Evolutionary conservation across 2,797 vertebrate genomes (phyloP).

Genomic region (Yasuhikotakia modesta): DNA sequence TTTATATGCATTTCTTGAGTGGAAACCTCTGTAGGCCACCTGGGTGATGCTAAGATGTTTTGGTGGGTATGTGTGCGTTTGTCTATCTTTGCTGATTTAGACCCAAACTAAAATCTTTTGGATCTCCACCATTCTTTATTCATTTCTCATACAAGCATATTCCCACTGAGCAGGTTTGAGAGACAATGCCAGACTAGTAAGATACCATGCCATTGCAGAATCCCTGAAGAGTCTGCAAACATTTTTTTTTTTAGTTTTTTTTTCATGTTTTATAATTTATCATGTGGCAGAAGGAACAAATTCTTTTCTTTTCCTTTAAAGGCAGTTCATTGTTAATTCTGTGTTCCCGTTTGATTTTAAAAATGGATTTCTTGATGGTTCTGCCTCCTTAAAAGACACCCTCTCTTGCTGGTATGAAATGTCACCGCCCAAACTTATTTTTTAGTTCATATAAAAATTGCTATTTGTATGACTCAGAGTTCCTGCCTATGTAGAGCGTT

Average conservation of each 20-base stretch:
- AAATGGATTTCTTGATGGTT: background rate
- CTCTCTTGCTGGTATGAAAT: background rate
- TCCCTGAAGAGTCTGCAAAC: background rate
- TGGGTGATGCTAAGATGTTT: background rate
- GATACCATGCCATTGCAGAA: background rate
- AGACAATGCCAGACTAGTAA: conserved; percentile 18
- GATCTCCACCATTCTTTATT: background rate
- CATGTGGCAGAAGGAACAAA: background rate
- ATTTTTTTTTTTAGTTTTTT: background rate
- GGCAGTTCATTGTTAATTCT: background rate
- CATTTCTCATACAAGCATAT: conserved; percentile 16
- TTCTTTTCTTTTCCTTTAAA: background rate
- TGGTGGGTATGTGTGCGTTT: conserved; percentile 2
- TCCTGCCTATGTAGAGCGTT: background rate
- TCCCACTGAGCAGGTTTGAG: background rate
- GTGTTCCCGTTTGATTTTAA: background rate
- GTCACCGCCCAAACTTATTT: no score
- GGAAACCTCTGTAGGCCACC: background rate
- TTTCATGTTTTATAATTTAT: background rate
- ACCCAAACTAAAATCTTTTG: conserved; percentile 10
- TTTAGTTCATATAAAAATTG: no score
- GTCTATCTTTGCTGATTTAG: conserved; percentile 6
- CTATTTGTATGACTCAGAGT: background rate
- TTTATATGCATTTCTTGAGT: no score
- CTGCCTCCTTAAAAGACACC: background rate